phyloP scores from a whole-genome alignment of 2,888 invertebrate species.

The Galerucella nymphaeae region DNA sequence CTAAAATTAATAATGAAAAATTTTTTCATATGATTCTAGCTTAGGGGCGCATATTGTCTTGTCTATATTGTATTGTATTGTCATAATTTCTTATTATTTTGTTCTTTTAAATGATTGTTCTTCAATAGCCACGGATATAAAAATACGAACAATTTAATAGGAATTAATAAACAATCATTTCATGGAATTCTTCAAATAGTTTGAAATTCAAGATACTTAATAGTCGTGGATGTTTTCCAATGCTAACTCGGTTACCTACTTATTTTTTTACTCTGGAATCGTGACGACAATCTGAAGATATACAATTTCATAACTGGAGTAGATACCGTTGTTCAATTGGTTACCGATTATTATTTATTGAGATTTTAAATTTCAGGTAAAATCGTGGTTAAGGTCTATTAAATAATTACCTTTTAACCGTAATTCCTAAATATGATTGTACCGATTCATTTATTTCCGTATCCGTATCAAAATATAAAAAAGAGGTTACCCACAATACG shows the following conservation, averaged over 20 bases:
- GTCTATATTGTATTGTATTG: no score
- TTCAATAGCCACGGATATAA: no score
- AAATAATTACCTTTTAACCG: conserved; percentile 6
- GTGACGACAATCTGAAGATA: conserved; percentile 11
- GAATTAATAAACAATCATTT: no score
- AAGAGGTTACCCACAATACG: no score
- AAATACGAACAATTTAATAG: no score
- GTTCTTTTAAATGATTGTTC: no score
- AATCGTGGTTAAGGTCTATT: conserved; percentile 15
- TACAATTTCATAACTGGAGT: not conserved
- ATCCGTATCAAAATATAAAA: not conserved
- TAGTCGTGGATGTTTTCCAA: not conserved
- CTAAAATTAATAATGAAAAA: no score
- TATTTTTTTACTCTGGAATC: conserved; percentile 12
- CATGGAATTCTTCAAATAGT: no score
- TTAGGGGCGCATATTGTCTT: no score
- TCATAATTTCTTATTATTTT: no score
- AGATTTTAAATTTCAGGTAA: conserved; percentile 6
- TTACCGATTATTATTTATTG: conserved; percentile 5
- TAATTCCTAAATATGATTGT: not conserved
- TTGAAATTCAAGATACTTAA: no score
- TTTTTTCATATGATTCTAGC: no score
- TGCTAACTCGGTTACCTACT: conserved; percentile 9
- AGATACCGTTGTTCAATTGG: conserved; percentile 13
- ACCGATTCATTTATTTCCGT: not conserved